Evolutionary conservation across 2,888 invertebrate species (phyloP).

Genomic region (Rugalucina vietnamica): DNA sequence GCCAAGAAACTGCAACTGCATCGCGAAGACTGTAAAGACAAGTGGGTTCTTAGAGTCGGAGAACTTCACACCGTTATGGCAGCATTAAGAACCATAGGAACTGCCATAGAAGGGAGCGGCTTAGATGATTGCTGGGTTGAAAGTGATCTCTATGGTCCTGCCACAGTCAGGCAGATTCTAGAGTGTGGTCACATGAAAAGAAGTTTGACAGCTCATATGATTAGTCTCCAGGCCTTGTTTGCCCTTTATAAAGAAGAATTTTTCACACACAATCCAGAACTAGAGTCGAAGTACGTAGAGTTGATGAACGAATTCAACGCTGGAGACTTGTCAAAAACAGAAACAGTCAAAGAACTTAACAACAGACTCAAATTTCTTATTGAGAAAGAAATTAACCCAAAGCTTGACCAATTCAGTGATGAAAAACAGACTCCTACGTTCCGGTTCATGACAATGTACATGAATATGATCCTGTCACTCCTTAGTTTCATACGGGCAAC

Average conservation of each 20-base stretch:
- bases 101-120: neutral
- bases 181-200: constrained; percentile 1
- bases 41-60: neutral
- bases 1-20: neutral
- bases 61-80: constrained; percentile 14
- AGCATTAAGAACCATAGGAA: neutral
- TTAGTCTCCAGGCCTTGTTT: neutral
- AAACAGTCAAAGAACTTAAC: no score
- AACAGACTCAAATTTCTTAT: no score
- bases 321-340: no score
- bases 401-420: no score
- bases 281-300: no score
- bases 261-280: neutral
- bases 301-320: no score
- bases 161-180: neutral
- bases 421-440: no score
- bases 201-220: neutral
- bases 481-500: no score
- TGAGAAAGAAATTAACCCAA: no score
- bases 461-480: no score
- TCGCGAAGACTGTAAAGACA: neutral
- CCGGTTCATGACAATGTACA: no score
- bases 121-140: neutral
- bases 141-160: neutral
- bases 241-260: neutral